Conservation (phyloP, 2,888 invertebrate species). For the Sminthurides aquaticus region DNA sequence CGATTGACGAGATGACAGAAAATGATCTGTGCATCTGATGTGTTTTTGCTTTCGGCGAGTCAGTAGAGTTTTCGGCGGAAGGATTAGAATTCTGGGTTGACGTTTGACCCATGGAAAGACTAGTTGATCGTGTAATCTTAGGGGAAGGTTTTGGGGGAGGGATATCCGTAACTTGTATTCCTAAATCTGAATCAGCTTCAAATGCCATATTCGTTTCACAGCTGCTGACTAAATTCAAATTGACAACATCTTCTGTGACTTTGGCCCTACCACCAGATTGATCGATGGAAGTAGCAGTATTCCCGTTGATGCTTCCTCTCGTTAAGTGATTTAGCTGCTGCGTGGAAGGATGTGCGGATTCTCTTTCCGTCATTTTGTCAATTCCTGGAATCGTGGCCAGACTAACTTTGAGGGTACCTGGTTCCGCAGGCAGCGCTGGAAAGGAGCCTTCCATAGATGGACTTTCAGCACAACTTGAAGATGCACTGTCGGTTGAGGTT, state of each 20-base stretch:
- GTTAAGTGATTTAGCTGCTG: constrained; percentile 46
- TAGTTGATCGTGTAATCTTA: constrained; percentile 29
- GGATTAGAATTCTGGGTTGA: neutral
- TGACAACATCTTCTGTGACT: neutral
- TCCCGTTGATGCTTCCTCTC: constrained; percentile 25
- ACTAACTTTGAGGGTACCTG: constrained; percentile 47
- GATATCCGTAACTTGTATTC: neutral
- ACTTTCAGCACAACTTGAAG: constrained; percentile 32
- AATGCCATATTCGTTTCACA: constrained; percentile 19
- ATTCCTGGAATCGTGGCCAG: constrained; percentile 54
- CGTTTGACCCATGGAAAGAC: neutral
- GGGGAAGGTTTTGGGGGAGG: constrained; percentile 17
- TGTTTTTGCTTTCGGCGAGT: constrained; percentile 26
- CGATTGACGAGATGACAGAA: constrained; percentile 39
- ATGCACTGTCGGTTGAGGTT: constrained; percentile 37
- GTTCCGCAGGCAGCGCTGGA: constrained; percentile 79
- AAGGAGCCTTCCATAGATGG: constrained; percentile 68
- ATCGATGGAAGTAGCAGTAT: neutral
- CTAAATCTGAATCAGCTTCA: constrained; percentile 28
- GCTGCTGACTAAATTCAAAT: neutral
- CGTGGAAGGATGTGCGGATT: constrained; percentile 71
- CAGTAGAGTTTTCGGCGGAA: constrained; percentile 15
- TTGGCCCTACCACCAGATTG: neutral
- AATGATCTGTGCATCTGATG: constrained; percentile 40
- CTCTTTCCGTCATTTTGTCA: constrained; percentile 87